These are phyloP conservation scores for Emys orbicularis DNA, from an alignment of 2,797 vertebrate genomes.

Conservation along the genomic window DNA sequence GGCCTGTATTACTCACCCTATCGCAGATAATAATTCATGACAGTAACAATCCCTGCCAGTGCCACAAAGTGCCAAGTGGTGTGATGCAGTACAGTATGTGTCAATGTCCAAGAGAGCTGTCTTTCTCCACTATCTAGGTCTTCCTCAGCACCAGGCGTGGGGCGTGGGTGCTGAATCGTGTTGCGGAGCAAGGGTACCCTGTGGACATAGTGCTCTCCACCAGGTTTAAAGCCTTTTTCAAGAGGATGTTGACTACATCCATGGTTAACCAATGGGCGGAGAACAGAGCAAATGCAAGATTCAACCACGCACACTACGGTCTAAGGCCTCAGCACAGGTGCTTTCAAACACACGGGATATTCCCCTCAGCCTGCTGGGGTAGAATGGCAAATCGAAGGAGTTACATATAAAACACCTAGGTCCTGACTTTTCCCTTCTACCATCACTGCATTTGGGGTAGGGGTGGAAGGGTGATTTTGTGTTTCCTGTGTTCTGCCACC, in stretches of 20 bases:
- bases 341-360: neutral
- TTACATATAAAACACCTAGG: neutral
- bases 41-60: neutral
- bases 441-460: neutral
- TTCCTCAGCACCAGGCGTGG: slow-evolving; percentile 93
- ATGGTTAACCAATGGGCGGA: slow-evolving; percentile 75
- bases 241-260: slow-evolving; percentile 39
- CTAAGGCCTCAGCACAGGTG: slow-evolving; percentile 92
- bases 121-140: slow-evolving; percentile 80
- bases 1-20: neutral
- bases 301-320: slow-evolving; percentile 86
- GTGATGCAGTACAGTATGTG: neutral
- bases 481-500: neutral
- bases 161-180: slow-evolving; percentile 87
- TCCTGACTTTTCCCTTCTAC: neutral
- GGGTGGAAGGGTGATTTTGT: neutral
- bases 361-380: neutral
- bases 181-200: slow-evolving; percentile 85
- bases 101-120: neutral
- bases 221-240: slow-evolving; percentile 72
- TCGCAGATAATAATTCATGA: neutral
- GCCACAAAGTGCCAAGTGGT: neutral
- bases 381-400: neutral
- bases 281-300: slow-evolving; percentile 82
- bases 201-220: slow-evolving; percentile 71